Conservation (phyloP, 2,113 vertebrate species). For the Pheucticus melanocephalus region DNA sequence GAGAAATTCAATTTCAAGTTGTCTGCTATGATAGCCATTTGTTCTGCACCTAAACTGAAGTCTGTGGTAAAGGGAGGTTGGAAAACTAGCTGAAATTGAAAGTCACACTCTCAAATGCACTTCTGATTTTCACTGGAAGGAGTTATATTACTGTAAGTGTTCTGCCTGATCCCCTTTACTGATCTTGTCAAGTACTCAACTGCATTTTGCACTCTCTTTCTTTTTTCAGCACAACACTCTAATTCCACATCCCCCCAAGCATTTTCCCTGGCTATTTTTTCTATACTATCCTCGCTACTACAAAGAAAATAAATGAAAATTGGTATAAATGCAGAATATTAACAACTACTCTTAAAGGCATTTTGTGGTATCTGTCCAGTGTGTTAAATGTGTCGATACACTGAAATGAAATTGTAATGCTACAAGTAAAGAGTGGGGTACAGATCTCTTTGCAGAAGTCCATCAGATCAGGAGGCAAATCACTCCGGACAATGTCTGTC, state of each 20-base stretch:
- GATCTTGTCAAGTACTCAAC: neutral
- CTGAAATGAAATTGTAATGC: neutral
- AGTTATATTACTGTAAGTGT: neutral
- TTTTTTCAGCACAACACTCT: neutral
- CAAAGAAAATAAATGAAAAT: neutral
- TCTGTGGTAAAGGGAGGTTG: neutral
- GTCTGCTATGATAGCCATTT: neutral
- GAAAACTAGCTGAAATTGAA: neutral
- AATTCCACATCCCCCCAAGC: accelerated
- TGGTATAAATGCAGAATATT: neutral
- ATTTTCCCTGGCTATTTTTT: neutral
- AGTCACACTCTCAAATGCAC: neutral
- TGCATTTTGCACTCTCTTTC: neutral
- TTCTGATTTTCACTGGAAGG: neutral
- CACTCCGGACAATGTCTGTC: neutral
- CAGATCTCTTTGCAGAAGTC: neutral
- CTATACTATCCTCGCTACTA: neutral
- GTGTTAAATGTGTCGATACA: neutral
- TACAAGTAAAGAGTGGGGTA: neutral
- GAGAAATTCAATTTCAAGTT: neutral
- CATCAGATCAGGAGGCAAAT: neutral
- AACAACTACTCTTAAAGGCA: neutral
- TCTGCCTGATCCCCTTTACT: neutral
- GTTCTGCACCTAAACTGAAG: neutral
- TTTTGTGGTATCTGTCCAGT: neutral